A percentile compares a stretch with the other conserved stretches of the same genome.
phyloP scores from a whole-genome alignment of 2,888 invertebrate species.

The Galerucella nymphaeae region DNA sequence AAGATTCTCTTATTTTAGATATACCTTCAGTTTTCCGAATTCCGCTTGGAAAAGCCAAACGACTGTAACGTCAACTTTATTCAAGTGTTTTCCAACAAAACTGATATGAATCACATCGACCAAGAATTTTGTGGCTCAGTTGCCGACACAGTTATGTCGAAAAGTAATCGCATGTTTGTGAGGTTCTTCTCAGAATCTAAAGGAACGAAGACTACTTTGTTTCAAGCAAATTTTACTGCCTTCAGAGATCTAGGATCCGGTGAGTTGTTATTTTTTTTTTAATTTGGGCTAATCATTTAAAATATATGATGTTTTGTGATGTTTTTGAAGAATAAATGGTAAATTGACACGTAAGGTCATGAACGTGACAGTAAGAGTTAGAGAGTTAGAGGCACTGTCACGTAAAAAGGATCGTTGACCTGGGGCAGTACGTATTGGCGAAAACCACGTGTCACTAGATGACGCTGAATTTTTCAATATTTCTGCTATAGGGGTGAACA shows the following conservation, averaged over 20 bases:
- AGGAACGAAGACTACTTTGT: conserved; percentile 71
- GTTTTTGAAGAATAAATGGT: no score
- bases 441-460: no score
- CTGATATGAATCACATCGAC: conserved; percentile 71
- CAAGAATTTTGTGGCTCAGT: conserved; percentile 88
- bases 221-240: conserved; percentile 81
- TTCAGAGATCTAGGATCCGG: conserved; percentile 72
- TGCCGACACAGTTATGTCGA: conserved; percentile 79
- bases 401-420: no score
- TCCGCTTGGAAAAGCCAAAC: conserved; percentile 77
- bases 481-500: no score
- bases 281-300: no score
- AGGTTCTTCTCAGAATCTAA: conserved; percentile 77
- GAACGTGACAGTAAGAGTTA: no score
- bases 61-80: conserved; percentile 83
- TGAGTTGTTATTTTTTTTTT: conserved; percentile 56
- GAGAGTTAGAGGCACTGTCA: no score
- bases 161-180: conserved; percentile 77
- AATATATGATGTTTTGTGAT: no score
- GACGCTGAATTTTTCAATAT: no score
- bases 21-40: conserved; percentile 74
- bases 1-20: conserved; percentile 68
- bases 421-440: no score
- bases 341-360: no score
- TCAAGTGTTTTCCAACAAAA: conserved; percentile 75